Evolutionary conservation across 2,888 invertebrate genomes (phyloP).

Genomic region (Argyra leucocephala): DNA sequence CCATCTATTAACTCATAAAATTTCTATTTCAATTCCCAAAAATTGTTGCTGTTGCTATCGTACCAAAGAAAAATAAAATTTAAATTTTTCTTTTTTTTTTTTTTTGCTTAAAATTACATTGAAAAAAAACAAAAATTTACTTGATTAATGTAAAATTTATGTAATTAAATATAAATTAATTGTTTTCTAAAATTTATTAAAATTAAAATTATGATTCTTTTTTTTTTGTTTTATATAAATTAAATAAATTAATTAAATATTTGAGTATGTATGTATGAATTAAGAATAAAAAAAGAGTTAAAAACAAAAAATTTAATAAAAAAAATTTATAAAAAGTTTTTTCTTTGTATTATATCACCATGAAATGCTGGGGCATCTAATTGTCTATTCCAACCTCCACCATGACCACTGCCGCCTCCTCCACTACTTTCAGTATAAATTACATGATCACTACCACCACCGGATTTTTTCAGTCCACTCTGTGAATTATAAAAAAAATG

Average conservation of each 20-base stretch:
- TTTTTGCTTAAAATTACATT: no score
- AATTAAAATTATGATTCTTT: background rate
- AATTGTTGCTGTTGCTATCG: no score
- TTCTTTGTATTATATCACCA: background rate
- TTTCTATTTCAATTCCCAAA: no score
- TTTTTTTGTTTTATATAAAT: background rate
- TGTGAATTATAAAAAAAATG: conserved; percentile 22
- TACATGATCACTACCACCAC: conserved; percentile 48
- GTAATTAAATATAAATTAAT: no score
- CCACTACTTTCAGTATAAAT: conserved; percentile 46
- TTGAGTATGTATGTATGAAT: no score
- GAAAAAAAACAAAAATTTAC: no score
- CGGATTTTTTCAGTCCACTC: conserved; percentile 55
- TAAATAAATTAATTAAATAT: no score
- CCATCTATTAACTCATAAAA: no score
- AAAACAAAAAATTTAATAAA: background rate
- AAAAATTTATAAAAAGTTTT: background rate
- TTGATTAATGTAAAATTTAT: no score
- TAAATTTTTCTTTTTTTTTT: no score
- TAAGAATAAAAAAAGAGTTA: background rate
- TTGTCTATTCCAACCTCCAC: conserved; percentile 43
- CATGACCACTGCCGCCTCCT: conserved; percentile 31
- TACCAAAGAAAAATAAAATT: no score
- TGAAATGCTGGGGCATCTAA: background rate
- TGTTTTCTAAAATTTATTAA: no score